These are phyloP conservation scores for Mycetomoellerius zeteki DNA, from an alignment of 1,140 invertebrate genomes.

Conservation along the genomic window DNA sequence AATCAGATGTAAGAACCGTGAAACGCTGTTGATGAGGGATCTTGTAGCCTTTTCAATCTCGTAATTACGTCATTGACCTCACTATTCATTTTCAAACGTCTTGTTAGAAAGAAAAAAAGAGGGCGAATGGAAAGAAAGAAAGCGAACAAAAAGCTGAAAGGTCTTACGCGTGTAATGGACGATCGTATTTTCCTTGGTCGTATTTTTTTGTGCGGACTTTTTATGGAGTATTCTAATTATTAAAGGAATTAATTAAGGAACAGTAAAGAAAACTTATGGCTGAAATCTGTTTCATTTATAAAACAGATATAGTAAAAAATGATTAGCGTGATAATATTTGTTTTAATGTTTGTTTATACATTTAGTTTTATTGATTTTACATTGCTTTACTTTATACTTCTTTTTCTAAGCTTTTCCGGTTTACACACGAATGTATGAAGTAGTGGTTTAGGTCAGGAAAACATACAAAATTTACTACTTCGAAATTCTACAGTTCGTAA, in stretches of 20 bases:
- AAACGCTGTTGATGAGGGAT: constrained; percentile 22
- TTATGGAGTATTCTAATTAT: constrained; percentile 29
- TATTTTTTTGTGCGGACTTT: background rate
- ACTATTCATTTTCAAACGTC: constrained; percentile 43
- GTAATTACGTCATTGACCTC: constrained; percentile 56
- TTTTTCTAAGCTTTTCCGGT: background rate
- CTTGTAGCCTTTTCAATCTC: constrained; percentile 44
- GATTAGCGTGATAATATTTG: background rate
- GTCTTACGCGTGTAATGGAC: constrained; percentile 45
- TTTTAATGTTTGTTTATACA: background rate
- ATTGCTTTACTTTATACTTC: background rate
- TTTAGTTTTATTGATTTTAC: background rate
- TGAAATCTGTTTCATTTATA: background rate
- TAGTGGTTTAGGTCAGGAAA: background rate
- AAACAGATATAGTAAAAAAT: background rate
- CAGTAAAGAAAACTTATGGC: background rate
- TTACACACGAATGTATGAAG: background rate
- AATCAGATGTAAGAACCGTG: constrained; percentile 40
- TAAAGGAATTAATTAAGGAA: constrained; percentile 33
- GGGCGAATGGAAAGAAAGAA: constrained; percentile 43
- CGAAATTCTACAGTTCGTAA: constrained; percentile 22
- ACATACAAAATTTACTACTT: background rate
- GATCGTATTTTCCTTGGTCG: constrained; percentile 11
- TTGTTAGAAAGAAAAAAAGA: constrained; percentile 18
- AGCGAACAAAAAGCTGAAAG: constrained; percentile 35